Evolutionary conservation across 1,140 invertebrate genomes (phyloP).

Genomic region (Cyrtorhinus lividipennis): DNA sequence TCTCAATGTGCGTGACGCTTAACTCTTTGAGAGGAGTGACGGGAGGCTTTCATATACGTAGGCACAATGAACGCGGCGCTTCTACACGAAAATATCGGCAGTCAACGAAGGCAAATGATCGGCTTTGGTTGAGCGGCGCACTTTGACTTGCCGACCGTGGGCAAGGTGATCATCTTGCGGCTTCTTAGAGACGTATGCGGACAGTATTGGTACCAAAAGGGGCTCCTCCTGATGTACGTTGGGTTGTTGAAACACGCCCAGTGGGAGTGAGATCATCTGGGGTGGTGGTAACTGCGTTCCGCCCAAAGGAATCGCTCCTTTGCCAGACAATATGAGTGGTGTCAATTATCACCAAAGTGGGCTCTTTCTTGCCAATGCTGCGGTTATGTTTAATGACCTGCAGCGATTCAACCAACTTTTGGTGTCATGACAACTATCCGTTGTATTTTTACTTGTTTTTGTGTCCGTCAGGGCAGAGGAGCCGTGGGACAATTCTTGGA

Average conservation of each 20-base stretch:
- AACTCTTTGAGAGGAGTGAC: constrained; percentile 59
- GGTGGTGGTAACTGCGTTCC: constrained; percentile 31
- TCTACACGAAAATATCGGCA: constrained; percentile 84
- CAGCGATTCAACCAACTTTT: constrained; percentile 56
- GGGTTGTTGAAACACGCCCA: not conserved
- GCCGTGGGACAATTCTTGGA: constrained; percentile 36
- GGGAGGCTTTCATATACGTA: constrained; percentile 79
- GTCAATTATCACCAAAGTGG: constrained; percentile 62
- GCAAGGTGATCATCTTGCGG: constrained; percentile 12
- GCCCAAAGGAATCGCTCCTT: constrained; percentile 44
- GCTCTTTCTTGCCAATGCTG: constrained; percentile 44
- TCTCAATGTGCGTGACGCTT: constrained; percentile 49
- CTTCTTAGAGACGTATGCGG: constrained; percentile 12
- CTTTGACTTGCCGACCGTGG: constrained; percentile 30
- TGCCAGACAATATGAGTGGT: constrained; percentile 53
- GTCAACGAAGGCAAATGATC: constrained; percentile 60
- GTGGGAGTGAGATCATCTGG: constrained; percentile 20
- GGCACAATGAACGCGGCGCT: constrained; percentile 79
- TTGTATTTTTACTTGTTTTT: constrained; percentile 36
- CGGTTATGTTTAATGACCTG: constrained; percentile 33
- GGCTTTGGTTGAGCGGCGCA: constrained; percentile 33
- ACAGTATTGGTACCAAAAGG: not conserved
- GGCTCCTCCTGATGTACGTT: not conserved
- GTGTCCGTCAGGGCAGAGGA: constrained; percentile 41
- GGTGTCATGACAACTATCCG: constrained; percentile 56